Base-by-base conservation (phyloP, 2,113 vertebrate genomes). In the Tetrao urogallus region DNA sequence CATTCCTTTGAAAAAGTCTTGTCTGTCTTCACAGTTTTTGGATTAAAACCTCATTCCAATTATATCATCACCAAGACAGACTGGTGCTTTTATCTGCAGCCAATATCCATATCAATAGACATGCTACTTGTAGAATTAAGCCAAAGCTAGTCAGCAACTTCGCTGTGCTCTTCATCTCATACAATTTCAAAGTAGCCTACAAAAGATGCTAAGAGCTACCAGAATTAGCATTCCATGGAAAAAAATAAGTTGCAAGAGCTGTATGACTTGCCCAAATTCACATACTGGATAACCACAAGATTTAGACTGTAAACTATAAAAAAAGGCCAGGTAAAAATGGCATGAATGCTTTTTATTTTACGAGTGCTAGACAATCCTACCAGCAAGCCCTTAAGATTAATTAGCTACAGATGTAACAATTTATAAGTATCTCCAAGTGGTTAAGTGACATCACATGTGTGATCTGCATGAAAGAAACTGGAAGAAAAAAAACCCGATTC, bases 331-430 rank as follows among this genome's bases (percentile, higher is more conserved):
- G 57, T 20, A 54, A 87, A 48, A 56, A 48, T 34, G 38, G 64
- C 65, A 66, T 48, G 38, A 90, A 66, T 28, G 28, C 50, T 78
- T 80, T 57, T 60, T 67, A 40, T 58, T 54, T 79, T 19, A 27
- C 24, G 27, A 73, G 40, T 45, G 34, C 61, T 75, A 57, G 74
- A 61, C 56, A 60, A 47, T 36, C 58, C 65, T 40, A 61, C 34
- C n/a, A 43, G 13, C 48, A 69, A 88, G 60, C 56, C 52, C 81
- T 65, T 5, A 19, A 61, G 77, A 86, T 73, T 79, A 86, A 92
- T 88, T 75, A 94, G 70, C 63, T 78, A 15, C 77, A 92, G 77
- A 64, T 93, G 69, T 66, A 83, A 75, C 91, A 92, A 90, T 40
- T 40, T 40, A 40, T 40, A 40, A 40, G 40, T 40, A 40, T 40